Evolutionary conservation across 2,888 invertebrate species (phyloP).

Genomic region (Rhimphoctona megacephalus): DNA sequence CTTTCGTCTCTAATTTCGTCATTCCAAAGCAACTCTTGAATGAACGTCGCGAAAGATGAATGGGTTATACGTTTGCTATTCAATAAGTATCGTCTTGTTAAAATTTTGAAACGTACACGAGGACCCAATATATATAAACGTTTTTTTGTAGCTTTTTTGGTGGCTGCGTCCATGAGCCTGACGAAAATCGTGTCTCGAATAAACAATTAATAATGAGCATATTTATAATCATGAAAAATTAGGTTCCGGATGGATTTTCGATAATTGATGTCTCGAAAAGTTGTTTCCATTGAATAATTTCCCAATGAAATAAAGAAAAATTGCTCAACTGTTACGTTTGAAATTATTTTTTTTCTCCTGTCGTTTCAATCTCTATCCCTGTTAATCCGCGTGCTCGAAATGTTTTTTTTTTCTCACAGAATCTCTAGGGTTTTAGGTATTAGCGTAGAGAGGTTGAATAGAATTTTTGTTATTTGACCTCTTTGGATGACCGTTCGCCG

Average conservation of each 20-base stretch:
- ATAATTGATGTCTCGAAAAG: background rate
- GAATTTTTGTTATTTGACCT: constrained; percentile 16
- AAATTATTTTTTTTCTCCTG: background rate
- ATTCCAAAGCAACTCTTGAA: constrained; percentile 58
- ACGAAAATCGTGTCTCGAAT: constrained; percentile 13
- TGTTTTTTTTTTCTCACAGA: background rate
- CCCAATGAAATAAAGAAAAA: background rate
- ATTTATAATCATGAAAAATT: background rate
- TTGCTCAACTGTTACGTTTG: too few relatives aligned
- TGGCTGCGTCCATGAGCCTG: background rate
- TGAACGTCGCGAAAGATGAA: constrained; percentile 63
- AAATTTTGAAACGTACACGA: constrained; percentile 26
- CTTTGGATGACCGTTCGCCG: constrained; percentile 6
- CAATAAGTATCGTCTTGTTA: constrained; percentile 47
- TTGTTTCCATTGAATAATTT: background rate
- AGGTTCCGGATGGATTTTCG: background rate
- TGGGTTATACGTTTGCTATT: constrained; percentile 53
- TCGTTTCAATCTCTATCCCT: background rate
- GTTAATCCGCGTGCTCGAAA: background rate
- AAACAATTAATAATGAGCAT: background rate
- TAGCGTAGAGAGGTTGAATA: background rate
- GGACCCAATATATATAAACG: background rate
- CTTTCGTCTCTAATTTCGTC: constrained; percentile 58
- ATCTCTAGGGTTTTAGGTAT: background rate
- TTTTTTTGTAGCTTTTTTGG: constrained; percentile 1